These are phyloP conservation scores for Triplophysa siluroides DNA, from an alignment of 2,113 vertebrate species.

Conservation along the genomic window DNA sequence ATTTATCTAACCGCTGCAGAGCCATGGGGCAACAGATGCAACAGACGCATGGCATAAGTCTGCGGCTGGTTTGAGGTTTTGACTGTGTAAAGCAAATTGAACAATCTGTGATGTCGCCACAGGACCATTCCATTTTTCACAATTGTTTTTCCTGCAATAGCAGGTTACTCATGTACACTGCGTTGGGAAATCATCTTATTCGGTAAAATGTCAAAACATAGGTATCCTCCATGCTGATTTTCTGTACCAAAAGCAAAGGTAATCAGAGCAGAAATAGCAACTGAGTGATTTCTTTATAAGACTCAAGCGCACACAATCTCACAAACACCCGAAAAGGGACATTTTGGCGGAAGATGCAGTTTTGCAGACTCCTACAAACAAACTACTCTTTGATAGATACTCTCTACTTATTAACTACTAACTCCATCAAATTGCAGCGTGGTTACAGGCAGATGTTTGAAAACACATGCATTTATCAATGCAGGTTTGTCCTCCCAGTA, in stretches of 20 bases:
- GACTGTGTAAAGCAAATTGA: background rate
- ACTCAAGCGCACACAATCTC: too few species aligned
- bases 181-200: background rate
- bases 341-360: constrained; percentile 38
- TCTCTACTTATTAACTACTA: constrained; percentile 27
- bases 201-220: background rate
- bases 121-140: background rate
- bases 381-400: background rate
- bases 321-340: constrained; percentile 23
- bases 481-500: background rate
- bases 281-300: background rate
- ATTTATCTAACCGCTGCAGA: constrained; percentile 45
- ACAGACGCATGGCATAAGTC: constrained; percentile 28
- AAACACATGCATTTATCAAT: background rate
- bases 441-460: constrained; percentile 3
- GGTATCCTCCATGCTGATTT: background rate
- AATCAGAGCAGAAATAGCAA: too few species aligned
- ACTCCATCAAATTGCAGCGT: constrained; percentile 17
- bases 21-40: constrained; percentile 42
- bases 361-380: constrained; percentile 4
- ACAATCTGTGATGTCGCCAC: constrained; percentile 10
- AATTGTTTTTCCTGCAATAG: background rate
- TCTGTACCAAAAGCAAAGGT: background rate
- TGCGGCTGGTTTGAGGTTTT: constrained; percentile 19
- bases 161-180: background rate